Percentiles rank a stretch among this genome's conserved stretches.
Conservation (phyloP, 2,113 vertebrate genomes). For the Leuciscus idus region DNA sequence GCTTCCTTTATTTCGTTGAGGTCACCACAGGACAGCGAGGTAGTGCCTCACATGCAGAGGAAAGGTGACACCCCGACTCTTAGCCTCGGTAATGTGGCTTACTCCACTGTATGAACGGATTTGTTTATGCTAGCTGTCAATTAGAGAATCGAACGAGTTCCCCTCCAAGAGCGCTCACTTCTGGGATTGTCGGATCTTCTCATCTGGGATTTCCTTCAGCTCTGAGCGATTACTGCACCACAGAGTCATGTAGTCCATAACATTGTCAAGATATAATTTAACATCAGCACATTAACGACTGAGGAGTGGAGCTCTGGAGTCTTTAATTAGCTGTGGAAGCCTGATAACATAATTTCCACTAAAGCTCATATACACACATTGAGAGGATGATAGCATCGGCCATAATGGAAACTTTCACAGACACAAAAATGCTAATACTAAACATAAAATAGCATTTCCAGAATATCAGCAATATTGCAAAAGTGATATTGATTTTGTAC, state of each 20-base stretch:
- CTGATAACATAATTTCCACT: conserved; percentile 21
- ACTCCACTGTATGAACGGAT: neutral
- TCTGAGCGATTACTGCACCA: neutral
- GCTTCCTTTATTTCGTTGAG: neutral
- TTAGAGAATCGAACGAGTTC: neutral
- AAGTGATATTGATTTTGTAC: too few relatives aligned
- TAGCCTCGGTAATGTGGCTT: neutral
- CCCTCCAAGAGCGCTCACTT: neutral
- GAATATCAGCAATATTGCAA: too few relatives aligned
- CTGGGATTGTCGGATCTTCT: neutral
- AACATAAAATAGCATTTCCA: too few relatives aligned
- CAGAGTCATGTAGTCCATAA: neutral
- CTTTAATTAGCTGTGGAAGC: conserved; percentile 4
- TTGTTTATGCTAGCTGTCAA: neutral
- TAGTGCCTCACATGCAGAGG: neutral
- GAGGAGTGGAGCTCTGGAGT: neutral
- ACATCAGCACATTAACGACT: conserved; percentile 4
- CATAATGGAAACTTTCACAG: neutral
- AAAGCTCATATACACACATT: conserved; percentile 32
- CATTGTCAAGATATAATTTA: neutral
- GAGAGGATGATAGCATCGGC: neutral
- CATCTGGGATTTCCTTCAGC: neutral
- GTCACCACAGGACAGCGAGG: neutral
- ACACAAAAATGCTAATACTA: neutral
- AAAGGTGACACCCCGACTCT: neutral